Conservation (phyloP, 2,113 vertebrate genomes). For the Lynx canadensis region DNA sequence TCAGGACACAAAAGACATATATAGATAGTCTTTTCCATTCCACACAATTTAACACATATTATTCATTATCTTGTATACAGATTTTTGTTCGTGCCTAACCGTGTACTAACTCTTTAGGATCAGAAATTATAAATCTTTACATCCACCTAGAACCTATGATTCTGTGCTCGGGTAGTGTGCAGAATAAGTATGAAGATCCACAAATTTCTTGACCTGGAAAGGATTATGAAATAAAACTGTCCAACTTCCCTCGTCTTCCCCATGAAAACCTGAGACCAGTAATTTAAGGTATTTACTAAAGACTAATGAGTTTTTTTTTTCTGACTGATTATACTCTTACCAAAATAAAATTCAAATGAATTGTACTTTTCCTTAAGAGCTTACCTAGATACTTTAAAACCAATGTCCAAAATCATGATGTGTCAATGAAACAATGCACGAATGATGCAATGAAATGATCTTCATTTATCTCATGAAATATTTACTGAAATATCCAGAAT, state of each 20-base stretch:
- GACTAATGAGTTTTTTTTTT: neutral
- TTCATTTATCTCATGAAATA: neutral
- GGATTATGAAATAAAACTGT: neutral
- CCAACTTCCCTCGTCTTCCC: neutral
- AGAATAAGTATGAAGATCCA: neutral
- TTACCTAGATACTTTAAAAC: neutral
- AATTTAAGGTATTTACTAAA: neutral
- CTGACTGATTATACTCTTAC: neutral
- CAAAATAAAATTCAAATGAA: neutral
- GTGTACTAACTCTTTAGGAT: neutral
- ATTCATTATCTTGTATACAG: neutral
- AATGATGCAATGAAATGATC: neutral
- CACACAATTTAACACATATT: neutral
- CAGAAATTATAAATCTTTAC: neutral
- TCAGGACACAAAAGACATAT: neutral
- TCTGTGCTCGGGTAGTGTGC: neutral
- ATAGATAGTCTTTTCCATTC: neutral
- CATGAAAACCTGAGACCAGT: neutral
- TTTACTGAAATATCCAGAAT: neutral
- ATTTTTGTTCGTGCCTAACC: neutral
- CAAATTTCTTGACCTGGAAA: neutral
- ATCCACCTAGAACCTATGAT: neutral
- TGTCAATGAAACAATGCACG: neutral
- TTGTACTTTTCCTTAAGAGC: neutral
- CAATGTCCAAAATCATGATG: neutral